Evolutionary conservation across 2,797 vertebrate species (phyloP), one percentile per base, ranked within the genome.

Genomic region (Hylomyscus alleni): DNA sequence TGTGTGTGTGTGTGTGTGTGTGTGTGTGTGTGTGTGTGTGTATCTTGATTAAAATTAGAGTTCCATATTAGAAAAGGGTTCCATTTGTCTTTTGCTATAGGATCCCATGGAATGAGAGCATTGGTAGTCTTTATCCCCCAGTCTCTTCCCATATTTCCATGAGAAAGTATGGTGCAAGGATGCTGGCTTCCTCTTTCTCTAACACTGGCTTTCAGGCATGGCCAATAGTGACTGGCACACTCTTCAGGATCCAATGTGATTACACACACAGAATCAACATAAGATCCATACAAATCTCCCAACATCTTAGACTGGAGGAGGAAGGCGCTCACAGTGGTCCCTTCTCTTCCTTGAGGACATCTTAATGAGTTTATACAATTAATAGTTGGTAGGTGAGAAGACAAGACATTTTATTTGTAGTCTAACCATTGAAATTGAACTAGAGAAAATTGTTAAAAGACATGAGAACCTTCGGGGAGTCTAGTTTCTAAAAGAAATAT

Each of bases 21-120:
- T 19, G 3, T 56, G 20, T 19, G 31, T n/a, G 31, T 13, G 7
- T 6, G 4, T n/a, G 77, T n/a, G 31, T 78, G 47, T 56, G 17
- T 29, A 40, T 31, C 31, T 75, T 93, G 85, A 92, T 85, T 90
- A 67, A 83, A 92, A 73, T 84, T 47, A 58, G 77, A 93, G 60
- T 93, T 83, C 52, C 40, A 17, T 65, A 5, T 85, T 52, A 85
- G 65, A 69, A 34, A 92, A 85, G 11, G 12, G 5, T 90, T 89
- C 81, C 8, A 52, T 69, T 29, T 50, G n/a, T 65, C 52, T 92
- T 96, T 52, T 78, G 69, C 34, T 19, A 50, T n/a, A 8, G 50
- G 60, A 7, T 22, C 37, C n/a, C 80, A 77, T 91, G 93, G 67
- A 65, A 44, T 34, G 10, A 96, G 67, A 58, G 3, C 47, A 26